phyloP scores from a whole-genome alignment of 2,888 invertebrate species.

The Melipona bicolor region DNA sequence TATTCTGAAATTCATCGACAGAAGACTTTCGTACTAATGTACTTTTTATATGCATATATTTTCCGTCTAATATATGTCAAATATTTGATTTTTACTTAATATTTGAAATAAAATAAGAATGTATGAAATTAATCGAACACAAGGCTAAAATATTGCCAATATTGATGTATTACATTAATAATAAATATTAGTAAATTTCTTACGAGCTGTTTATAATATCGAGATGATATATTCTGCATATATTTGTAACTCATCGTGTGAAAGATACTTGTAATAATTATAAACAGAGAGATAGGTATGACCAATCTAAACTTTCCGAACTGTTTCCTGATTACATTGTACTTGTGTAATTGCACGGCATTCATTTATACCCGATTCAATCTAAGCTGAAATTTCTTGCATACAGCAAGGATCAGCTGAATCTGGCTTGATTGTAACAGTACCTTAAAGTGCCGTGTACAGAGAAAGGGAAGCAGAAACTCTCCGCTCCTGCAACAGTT shows the following conservation, averaged over 20 bases:
- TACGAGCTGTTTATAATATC: not conserved
- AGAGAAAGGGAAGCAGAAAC: conserved; percentile 28
- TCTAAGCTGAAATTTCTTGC: conserved; percentile 50
- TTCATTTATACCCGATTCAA: conserved; percentile 56
- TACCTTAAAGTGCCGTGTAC: conserved; percentile 32
- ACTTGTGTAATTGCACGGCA: conserved; percentile 36
- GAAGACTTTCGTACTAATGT: conserved; percentile 42
- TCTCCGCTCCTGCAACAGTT: conserved; percentile 4
- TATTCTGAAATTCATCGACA: conserved; percentile 33
- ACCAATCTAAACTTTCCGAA: conserved; percentile 53
- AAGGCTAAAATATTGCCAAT: not conserved
- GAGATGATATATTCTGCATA: not conserved
- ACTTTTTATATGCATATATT: conserved; percentile 12
- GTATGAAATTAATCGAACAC: no score
- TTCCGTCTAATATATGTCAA: not conserved
- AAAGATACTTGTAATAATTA: conserved; percentile 35
- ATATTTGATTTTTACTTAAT: not conserved
- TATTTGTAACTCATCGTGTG: not conserved
- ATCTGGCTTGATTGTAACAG: conserved; percentile 51
- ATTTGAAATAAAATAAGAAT: not conserved
- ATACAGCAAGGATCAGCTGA: conserved; percentile 36
- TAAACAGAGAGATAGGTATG: conserved; percentile 34
- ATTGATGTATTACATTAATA: not conserved
- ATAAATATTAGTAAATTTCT: not conserved
- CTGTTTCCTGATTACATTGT: conserved; percentile 45